Percentiles rank a stretch among this genome's conserved stretches.
Evolutionary conservation across 2,888 invertebrate species (phyloP).

Genomic region (Microdon myrmicae): DNA sequence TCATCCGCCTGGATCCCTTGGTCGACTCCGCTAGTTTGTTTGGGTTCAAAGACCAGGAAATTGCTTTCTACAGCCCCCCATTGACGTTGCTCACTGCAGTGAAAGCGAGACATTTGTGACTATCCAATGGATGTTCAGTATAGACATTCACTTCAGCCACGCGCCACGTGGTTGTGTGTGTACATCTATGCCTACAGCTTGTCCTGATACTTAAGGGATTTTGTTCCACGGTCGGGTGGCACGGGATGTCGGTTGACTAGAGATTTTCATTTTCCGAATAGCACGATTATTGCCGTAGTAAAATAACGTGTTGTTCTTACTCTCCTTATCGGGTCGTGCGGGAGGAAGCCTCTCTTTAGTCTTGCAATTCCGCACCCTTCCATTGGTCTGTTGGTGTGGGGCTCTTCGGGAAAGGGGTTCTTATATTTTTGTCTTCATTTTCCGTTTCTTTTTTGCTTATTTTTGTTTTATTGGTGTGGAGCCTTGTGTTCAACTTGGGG

Average conservation of each 20-base stretch:
- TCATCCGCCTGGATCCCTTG: conserved; percentile 1
- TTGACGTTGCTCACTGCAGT: conserved; percentile 1
- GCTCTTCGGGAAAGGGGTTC: conserved; percentile 20
- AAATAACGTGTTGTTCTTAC: conserved; percentile 25
- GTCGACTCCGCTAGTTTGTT: conserved; percentile 52
- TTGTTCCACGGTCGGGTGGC: not conserved
- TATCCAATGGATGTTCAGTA: too few relatives aligned
- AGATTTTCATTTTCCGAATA: conserved; percentile 32
- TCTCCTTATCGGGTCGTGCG: too few relatives aligned
- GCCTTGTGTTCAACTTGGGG: not conserved
- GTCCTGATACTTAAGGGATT: not conserved
- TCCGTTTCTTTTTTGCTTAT: conserved; percentile 2
- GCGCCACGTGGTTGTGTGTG: too few relatives aligned
- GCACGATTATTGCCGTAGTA: conserved; percentile 38
- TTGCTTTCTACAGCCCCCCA: conserved; percentile 35
- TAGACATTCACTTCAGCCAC: too few relatives aligned
- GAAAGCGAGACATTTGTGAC: too few relatives aligned
- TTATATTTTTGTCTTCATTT: conserved; percentile 14
- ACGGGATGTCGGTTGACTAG: not conserved
- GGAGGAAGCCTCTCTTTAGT: conserved; percentile 1
- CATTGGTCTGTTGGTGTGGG: conserved; percentile 2
- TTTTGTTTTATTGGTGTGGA: not conserved
- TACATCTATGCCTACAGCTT: not conserved
- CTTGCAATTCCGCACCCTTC: not conserved
- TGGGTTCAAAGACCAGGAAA: conserved; percentile 56